Evolutionary conservation across 1,140 invertebrate species (phyloP), one percentile per base, ranked within the genome.

Genomic region (Archegozetes longisetosus): DNA sequence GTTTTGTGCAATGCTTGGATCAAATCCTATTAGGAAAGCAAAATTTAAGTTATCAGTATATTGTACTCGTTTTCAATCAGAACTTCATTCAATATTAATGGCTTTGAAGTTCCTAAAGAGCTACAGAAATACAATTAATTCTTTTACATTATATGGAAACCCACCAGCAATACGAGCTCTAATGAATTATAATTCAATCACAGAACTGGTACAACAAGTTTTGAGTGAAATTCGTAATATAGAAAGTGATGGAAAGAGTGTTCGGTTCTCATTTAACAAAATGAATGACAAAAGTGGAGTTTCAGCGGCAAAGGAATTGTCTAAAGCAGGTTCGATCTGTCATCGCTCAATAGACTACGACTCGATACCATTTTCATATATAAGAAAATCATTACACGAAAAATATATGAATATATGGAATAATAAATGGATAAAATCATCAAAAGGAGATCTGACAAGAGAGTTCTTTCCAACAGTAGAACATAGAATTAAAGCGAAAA

Each of bases 401-500:
- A 22, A 26, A 53, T 9, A 12, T 6, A 23, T 53, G 9, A 53
- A 22, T 22, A 46, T 29, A 55, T 55, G 53, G 53, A 46, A 55
- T 23, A 17, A 55, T 4, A 4, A 22, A 55, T 55, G 53, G 53
- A 29, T 23, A 55, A 23, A 23, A 48, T 29, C 53, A n/a, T 12
- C 6, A 20, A 55, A 55, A 28, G 53, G 53, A 6, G 22, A 22
- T 29, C 4, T 9, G 6, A 55, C 53, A 46, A 26, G 6, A 29
- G 32, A 23, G 28, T 55, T 55, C 24, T 55, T 55, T 28, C 53
- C 53, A 28, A 29, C 53, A 46, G 14, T 55, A 23, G 17, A 28
- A 28, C 4, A n/a, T n/a, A n/a, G n/a, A n/a, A n/a, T n/a, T n/a
- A n/a, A n/a, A n/a, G n/a, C n/a, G n/a, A n/a, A n/a, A n/a, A n/a